These are phyloP conservation scores for Archips xylosteana DNA, from an alignment of 2,888 invertebrate species.

Conservation along the genomic window DNA sequence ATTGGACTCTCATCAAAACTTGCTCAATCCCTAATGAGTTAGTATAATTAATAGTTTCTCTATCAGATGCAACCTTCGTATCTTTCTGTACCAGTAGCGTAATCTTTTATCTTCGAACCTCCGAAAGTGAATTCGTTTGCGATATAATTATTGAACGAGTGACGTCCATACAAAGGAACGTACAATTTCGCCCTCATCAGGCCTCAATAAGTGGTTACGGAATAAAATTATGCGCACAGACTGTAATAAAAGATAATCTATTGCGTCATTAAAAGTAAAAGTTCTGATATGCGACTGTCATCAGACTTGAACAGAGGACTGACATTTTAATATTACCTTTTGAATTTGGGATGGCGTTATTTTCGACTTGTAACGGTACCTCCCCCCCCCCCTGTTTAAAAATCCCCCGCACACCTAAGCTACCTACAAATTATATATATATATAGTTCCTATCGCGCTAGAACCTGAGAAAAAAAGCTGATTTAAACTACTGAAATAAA, in stretches of 20 bases:
- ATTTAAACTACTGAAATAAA: too few relatives aligned
- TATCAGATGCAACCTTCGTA: constrained; percentile 53
- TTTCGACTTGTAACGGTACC: too few relatives aligned
- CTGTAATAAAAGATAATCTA: constrained; percentile 57
- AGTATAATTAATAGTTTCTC: constrained; percentile 64
- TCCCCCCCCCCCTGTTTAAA: too few relatives aligned
- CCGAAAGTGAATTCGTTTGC: constrained; percentile 52
- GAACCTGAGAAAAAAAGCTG: too few relatives aligned
- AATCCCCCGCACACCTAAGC: too few relatives aligned
- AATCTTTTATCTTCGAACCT: constrained; percentile 48
- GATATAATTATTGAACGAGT: constrained; percentile 58
- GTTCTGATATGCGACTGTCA: constrained; percentile 54
- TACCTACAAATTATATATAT: too few relatives aligned
- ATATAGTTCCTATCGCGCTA: too few relatives aligned
- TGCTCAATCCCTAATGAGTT: constrained; percentile 65
- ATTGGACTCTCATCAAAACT: constrained; percentile 56
- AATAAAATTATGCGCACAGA: constrained; percentile 55
- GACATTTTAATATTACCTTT: constrained; percentile 24
- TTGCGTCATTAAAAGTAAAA: constrained; percentile 60
- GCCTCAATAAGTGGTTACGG: constrained; percentile 54
- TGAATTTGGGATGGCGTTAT: not conserved
- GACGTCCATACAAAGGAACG: constrained; percentile 64
- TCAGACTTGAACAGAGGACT: constrained; percentile 12
- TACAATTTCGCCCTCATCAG: constrained; percentile 67
- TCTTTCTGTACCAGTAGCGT: constrained; percentile 49